Conservation (phyloP, 1,140 invertebrate genomes). For the Drosophila truncata region DNA sequence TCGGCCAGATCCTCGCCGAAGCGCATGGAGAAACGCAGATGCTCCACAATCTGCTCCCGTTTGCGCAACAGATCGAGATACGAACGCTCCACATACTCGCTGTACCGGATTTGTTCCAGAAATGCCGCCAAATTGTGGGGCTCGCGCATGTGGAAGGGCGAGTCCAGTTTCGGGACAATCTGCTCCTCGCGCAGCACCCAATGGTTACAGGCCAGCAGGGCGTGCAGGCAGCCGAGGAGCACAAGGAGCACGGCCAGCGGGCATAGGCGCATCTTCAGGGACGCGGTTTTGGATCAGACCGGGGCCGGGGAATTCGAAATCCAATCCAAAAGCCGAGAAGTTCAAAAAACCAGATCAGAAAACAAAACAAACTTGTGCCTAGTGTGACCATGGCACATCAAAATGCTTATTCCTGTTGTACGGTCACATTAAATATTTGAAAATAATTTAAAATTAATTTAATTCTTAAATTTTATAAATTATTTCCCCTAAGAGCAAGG, state of each 20-base stretch:
- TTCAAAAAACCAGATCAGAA: conserved; percentile 1
- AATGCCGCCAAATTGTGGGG: conserved; percentile 93
- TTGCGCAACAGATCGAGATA: conserved; percentile 72
- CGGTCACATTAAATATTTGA: too few relatives aligned
- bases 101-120: conserved; percentile 91
- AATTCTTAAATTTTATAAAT: too few relatives aligned
- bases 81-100: conserved; percentile 74
- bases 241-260: conserved; percentile 41
- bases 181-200: conserved; percentile 78
- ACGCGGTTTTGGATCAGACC: not conserved
- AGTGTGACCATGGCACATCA: not conserved
- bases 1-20: conserved; percentile 78
- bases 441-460: too few relatives aligned
- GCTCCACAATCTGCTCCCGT: conserved; percentile 74
- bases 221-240: conserved; percentile 50
- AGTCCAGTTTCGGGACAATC: conserved; percentile 87
- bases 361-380: conserved; percentile 2
- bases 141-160: conserved; percentile 91
- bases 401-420: not conserved
- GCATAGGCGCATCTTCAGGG: conserved; percentile 49
- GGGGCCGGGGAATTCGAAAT: not conserved
- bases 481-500: too few relatives aligned
- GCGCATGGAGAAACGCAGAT: conserved; percentile 72
- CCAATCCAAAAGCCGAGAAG: conserved; percentile 5
- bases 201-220: conserved; percentile 70